Evolutionary conservation across 2,113 vertebrate species (phyloP).

Genomic region (Orthonyx spaldingii): DNA sequence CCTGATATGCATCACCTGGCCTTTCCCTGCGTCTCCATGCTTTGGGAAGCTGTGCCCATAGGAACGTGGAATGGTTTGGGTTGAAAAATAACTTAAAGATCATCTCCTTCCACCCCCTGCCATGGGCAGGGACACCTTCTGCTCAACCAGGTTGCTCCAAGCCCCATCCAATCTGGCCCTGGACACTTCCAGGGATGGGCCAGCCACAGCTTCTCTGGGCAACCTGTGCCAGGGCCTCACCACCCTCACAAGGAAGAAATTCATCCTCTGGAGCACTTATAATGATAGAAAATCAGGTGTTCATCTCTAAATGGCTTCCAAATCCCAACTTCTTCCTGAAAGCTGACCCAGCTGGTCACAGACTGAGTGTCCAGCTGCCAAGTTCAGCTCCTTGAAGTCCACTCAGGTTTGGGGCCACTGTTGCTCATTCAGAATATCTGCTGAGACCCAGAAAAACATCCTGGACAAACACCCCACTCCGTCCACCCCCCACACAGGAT

Average conservation of each 20-base stretch:
- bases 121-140: neutral
- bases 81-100: neutral
- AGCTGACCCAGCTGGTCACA: neutral
- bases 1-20: rapidly evolving
- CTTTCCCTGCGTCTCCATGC: rapidly evolving
- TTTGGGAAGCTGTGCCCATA: neutral
- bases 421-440: neutral
- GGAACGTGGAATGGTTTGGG: neutral
- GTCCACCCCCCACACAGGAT: neutral
- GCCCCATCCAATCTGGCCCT: neutral
- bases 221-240: neutral
- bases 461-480: rapidly evolving
- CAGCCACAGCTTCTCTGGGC: neutral
- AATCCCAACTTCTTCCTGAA: neutral
- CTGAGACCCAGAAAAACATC: neutral
- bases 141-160: neutral
- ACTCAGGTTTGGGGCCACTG: neutral
- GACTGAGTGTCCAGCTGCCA: rapidly evolving
- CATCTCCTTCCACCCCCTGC: neutral
- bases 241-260: neutral
- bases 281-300: neutral
- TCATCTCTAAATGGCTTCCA: neutral
- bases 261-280: neutral
- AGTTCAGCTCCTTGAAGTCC: neutral
- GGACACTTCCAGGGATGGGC: neutral